Conservation (phyloP, 1,140 invertebrate genomes). For the Camponotus floridanus region DNA sequence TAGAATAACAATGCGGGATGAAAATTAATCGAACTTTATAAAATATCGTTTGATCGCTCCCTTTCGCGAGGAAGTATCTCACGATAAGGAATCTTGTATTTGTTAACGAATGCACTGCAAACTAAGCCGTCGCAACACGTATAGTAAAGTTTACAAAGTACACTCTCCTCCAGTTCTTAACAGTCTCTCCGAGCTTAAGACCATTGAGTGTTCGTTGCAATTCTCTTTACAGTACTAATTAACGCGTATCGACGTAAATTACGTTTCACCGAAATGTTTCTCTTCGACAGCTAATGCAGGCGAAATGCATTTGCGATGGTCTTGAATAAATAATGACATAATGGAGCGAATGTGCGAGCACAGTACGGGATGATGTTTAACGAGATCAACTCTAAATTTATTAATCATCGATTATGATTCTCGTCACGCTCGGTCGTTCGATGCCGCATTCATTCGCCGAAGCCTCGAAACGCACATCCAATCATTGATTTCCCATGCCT, state of each 20-base stretch:
- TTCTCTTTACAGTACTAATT: slow-evolving; percentile 23
- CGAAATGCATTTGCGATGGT: not conserved
- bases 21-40: slow-evolving; percentile 23
- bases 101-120: not conserved
- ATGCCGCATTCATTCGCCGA: slow-evolving; percentile 8
- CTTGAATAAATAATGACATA: slow-evolving; percentile 31
- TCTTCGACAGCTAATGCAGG: not conserved
- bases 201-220: slow-evolving; percentile 18
- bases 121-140: slow-evolving; percentile 9
- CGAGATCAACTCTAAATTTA: slow-evolving; percentile 16
- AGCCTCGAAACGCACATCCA: not conserved
- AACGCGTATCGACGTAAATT: slow-evolving; percentile 19
- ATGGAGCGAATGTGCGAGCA: not conserved
- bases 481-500: slow-evolving; percentile 24
- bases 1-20: not conserved
- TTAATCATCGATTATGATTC: slow-evolving; percentile 40
- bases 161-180: not conserved
- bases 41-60: slow-evolving; percentile 13
- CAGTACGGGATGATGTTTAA: not conserved
- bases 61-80: not conserved
- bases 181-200: not conserved
- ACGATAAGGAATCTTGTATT: not conserved
- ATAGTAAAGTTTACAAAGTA: slow-evolving; percentile 29
- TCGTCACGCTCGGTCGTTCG: slow-evolving; percentile 7
- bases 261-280: not conserved